Base-by-base conservation (phyloP, 2,888 invertebrate genomes). In the Synanthedon tipuliformis region DNA sequence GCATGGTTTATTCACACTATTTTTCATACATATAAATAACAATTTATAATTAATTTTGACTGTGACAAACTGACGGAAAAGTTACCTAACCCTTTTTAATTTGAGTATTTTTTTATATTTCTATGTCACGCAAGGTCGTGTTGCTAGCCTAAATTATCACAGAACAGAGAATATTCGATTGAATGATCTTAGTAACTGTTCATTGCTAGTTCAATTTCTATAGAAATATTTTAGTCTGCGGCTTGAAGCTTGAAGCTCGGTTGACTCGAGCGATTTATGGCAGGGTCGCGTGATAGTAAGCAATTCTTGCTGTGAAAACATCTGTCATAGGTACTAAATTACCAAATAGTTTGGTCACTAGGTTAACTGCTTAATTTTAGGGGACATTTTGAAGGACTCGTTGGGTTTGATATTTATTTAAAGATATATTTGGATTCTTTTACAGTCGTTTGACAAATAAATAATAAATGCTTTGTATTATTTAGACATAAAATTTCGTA, bases 281-380 rank as follows among this genome's bases (percentile, higher is more conserved):
- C 59, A 49, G 56, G 61, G 66, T 73, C 54, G 79, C 79, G 77
- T 78, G 81, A 65, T 65, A 55, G 57, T 57, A 54, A 54, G 71
- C 66, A 59, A 68, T 82, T 75, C 71, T 65, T 62, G 70, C 73
- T 65, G 71, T 71, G 65, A 70, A 75, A 74, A 73, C 78, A 81
- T 82, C 78, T 80, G 80, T 83, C 81, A 81, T 74, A 71, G 64
- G 54, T 65, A 59, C 67, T 68, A 71, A 67, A 67, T 71, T 69
- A 65, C 64, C 61, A 61, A 60, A 61, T 59, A 48, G 52, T 56
- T 54, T 61, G 81, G 81, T 81, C 71, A 82, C 64, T 82, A 60
- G 82, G 82, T 78, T 81, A 78, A 73, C 68, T 59, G 63, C 64
- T 66, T 64, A 58, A 65, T 69, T 71, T 57, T 56, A 57, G 63